A percentile compares a stretch with the other conserved stretches of the same genome.
Conservation (phyloP, 2,797 vertebrate species). For the Diplodus sargus region DNA sequence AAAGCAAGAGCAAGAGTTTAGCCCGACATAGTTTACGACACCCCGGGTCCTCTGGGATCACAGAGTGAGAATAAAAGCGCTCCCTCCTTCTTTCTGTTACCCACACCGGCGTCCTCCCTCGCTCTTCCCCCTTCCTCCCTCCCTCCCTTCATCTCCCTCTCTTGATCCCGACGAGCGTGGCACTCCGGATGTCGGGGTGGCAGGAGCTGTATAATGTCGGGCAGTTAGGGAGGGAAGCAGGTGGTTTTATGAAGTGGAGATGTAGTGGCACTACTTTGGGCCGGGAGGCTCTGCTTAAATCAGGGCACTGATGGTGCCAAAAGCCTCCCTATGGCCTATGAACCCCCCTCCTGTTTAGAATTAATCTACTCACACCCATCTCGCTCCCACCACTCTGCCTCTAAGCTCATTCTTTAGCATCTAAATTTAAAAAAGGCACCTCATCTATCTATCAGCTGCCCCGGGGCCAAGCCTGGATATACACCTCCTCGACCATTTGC, state of each 20-base stretch:
- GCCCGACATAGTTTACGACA: conserved; percentile 67
- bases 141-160: conserved; percentile 19
- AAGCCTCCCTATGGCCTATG: conserved; percentile 58
- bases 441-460: conserved; percentile 69
- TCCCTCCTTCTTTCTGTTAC: conserved; percentile 22
- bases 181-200: conserved; percentile 5
- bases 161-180: conserved; percentile 19
- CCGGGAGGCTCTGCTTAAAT: conserved; percentile 69
- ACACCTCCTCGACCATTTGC: conserved; percentile 53
- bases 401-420: conserved; percentile 67
- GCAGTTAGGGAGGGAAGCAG: conserved; percentile 30
- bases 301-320: conserved; percentile 63
- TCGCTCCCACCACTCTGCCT: conserved; percentile 25
- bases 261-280: conserved; percentile 61
- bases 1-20: conserved; percentile 64
- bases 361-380: conserved; percentile 61
- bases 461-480: conserved; percentile 57
- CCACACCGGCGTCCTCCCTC: conserved; percentile 14
- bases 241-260: conserved; percentile 71
- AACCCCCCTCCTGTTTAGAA: conserved; percentile 55
- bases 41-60: conserved; percentile 57
- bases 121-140: neutral
- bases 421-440: conserved; percentile 76
- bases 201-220: conserved; percentile 18
- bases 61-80: conserved; percentile 49